A percentile compares a stretch with the other conserved stretches of the same genome.
These are phyloP conservation scores for Biston stratarius DNA, from an alignment of 2,888 invertebrate species.

Conservation along the genomic window DNA sequence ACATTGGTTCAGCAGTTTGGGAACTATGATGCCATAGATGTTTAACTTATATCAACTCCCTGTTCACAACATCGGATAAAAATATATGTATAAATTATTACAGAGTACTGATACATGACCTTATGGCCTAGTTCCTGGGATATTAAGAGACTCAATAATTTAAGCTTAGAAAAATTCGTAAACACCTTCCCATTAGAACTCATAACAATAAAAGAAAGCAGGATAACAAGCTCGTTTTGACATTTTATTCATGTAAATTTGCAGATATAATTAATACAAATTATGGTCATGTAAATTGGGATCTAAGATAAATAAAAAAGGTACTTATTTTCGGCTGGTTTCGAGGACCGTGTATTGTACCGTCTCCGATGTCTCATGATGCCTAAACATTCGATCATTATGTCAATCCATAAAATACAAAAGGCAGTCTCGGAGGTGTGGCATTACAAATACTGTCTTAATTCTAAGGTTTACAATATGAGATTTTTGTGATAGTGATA, in stretches of 20 bases:
- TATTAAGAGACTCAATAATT: too few relatives aligned
- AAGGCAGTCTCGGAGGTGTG: slow-evolving; percentile 87
- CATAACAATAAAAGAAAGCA: slow-evolving; percentile 50
- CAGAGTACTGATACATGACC: background rate
- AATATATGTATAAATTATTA: too few relatives aligned
- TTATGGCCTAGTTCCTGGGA: too few relatives aligned
- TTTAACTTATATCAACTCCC: too few relatives aligned
- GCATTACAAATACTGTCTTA: slow-evolving; percentile 85
- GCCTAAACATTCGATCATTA: slow-evolving; percentile 77
- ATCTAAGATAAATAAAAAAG: slow-evolving; percentile 78
- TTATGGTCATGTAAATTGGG: slow-evolving; percentile 85
- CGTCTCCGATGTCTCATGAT: slow-evolving; percentile 64
- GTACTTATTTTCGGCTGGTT: slow-evolving; percentile 70
- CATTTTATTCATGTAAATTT: slow-evolving; percentile 87
- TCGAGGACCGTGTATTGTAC: slow-evolving; percentile 69
- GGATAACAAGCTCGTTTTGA: slow-evolving; percentile 83
- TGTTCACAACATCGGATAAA: background rate
- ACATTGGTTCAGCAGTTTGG: too few relatives aligned
- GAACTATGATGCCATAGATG: too few relatives aligned
- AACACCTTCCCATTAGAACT: background rate
- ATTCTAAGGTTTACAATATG: slow-evolving; percentile 82
- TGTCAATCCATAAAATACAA: slow-evolving; percentile 81
- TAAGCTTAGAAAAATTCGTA: too few relatives aligned
- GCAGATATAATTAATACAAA: slow-evolving; percentile 87
- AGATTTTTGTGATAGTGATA: slow-evolving; percentile 85